Conservation (phyloP, 2,797 vertebrate genomes). For the Hybognathus amarus region DNA sequence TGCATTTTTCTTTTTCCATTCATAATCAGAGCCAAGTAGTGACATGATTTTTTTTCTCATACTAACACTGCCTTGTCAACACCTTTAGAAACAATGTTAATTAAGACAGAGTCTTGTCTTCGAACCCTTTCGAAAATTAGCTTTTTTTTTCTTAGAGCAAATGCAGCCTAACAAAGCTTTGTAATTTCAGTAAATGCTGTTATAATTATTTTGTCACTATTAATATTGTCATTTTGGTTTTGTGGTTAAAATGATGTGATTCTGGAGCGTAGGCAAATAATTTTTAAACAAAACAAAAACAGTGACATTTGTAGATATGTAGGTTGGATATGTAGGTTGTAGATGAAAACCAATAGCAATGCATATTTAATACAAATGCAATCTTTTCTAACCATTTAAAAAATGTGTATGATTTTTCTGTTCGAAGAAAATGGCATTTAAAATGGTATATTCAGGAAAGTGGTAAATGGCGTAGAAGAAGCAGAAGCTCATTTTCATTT, state of each 20-base stretch:
- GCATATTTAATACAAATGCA: constrained; percentile 3
- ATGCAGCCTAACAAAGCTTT: constrained; percentile 4
- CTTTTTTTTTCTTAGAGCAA: neutral
- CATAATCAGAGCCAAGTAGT: constrained; percentile 14
- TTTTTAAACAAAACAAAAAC: neutral
- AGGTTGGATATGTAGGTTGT: neutral
- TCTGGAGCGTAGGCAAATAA: neutral
- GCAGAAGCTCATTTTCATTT: constrained; percentile 50
- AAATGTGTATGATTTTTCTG: neutral
- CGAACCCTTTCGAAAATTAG: neutral
- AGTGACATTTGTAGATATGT: constrained; percentile 5
- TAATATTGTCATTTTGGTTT: neutral
- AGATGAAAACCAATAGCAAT: neutral
- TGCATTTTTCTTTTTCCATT: neutral
- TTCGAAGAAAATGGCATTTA: constrained; percentile 39
- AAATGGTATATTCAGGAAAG: constrained; percentile 31
- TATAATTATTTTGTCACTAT: neutral
- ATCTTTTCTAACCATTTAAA: constrained; percentile 21
- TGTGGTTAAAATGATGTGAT: neutral
- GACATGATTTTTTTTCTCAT: constrained; percentile 60
- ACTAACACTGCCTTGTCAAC: constrained; percentile 72
- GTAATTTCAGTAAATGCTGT: neutral
- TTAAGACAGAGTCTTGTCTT: constrained; percentile 66
- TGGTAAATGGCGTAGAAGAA: constrained; percentile 44
- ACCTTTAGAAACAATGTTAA: constrained; percentile 76